These are phyloP conservation scores for Zelleria hepariella DNA, from an alignment of 2,888 invertebrate genomes.

Conservation along the genomic window DNA sequence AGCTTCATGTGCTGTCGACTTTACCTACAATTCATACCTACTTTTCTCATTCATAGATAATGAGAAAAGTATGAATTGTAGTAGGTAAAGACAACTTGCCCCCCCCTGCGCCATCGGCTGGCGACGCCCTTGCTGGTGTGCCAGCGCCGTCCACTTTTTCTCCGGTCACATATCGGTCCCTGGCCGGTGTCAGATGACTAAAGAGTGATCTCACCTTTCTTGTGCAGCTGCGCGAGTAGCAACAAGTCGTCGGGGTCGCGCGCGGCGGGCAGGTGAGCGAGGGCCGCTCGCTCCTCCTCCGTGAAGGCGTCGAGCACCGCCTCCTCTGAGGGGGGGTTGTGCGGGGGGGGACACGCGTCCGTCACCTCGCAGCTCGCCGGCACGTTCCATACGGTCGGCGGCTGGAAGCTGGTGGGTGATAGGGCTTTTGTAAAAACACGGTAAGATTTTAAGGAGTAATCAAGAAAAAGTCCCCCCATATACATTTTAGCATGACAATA, in stretches of 20 bases:
- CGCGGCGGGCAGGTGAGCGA: constrained; percentile 81
- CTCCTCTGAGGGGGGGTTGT: constrained; percentile 37
- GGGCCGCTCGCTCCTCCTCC: constrained; percentile 75
- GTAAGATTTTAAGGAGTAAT: neutral
- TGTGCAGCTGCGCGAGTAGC: constrained; percentile 76
- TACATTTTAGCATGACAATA: no score
- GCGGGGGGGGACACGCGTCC: constrained; percentile 33
- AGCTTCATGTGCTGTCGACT: no score
- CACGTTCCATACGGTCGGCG: constrained; percentile 56
- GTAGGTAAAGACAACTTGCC: no score
- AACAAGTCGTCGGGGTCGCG: constrained; percentile 82
- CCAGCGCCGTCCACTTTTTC: no score
- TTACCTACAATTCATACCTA: no score
- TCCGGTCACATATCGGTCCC: no score
- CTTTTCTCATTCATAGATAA: no score
- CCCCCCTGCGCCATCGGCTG: no score
- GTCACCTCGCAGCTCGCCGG: constrained; percentile 46
- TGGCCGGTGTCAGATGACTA: neutral
- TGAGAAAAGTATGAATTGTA: no score
- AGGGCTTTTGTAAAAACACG: neutral
- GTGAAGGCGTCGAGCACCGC: constrained; percentile 74
- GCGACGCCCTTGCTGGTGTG: no score
- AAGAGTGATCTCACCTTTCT: constrained; percentile 59
- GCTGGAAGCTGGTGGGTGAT: constrained; percentile 46
- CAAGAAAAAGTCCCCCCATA: no score